Evolutionary conservation across 2,797 vertebrate species (phyloP), one percentile per base, ranked within the genome.

Genomic region (Tapera naevia): DNA sequence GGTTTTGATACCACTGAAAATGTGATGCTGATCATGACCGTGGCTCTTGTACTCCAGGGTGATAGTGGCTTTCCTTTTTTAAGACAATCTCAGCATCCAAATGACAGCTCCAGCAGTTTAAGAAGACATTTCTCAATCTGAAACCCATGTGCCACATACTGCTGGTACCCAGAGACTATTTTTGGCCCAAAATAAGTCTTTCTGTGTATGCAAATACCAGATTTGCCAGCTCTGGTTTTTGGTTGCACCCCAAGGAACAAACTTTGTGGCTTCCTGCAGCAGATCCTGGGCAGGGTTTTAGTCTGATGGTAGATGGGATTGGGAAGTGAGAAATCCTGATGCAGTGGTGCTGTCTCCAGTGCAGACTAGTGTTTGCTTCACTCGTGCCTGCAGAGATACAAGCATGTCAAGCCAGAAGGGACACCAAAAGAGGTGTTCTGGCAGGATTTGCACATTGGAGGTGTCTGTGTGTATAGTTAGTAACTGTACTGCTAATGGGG

Each of bases 201-300:
- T 46, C 76, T 89, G 79, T 66, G 88, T 69, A 81, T 66, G 88
- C 65, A 80, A n/a, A 2, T 0, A 2, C 75, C 1, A 1, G 70
- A 92, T 91, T 92, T 89, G 53, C 72, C 94, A 80, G 65, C 86
- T 91, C 89, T 72, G 89, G 33, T 30, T 86, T 90, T 73, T 51
- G 53, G 81, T 86, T 86, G 83, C 89, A 69, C 71, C 86, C 87
- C 82, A 46, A 91, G 88, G 84, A 92, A 21, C 37, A 89, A 91
- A 82, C 46, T 13, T 51, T 2, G 7, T 86, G 89, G 85, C 41
- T 80, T 80, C 61, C 76, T 72, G 74, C 54, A 54, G 58, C 10
- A 5, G 89, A 6, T 64, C 17, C 75, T 9, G 86, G n/a, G 74
- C 84, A 45, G 86, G 27, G 41, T 13, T 82, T 53, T 35, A 8